Conservation (phyloP, 2,797 vertebrate genomes). For the Oophaga sylvatica region DNA sequence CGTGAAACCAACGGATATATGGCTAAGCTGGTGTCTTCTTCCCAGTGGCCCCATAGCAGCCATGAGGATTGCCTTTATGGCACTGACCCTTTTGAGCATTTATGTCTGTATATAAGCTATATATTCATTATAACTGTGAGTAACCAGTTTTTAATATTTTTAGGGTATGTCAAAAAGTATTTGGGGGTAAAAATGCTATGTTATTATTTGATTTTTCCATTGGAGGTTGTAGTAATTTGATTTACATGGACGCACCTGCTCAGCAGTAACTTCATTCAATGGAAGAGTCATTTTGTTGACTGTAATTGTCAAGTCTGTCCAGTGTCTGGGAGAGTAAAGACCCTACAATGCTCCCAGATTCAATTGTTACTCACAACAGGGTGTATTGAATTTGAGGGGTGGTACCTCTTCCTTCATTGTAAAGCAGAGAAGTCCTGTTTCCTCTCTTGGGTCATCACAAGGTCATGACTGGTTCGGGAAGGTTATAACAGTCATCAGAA, state of each 20-base stretch:
- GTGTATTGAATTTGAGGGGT: conserved; percentile 43
- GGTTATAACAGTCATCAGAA: conserved; percentile 64
- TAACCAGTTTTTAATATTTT: not conserved
- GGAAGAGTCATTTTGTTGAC: not conserved
- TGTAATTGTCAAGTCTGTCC: conserved; percentile 17
- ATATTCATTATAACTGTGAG: not conserved
- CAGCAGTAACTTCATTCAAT: not conserved
- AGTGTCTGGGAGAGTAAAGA: conserved; percentile 50
- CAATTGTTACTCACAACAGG: conserved; percentile 54
- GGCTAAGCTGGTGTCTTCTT: no score
- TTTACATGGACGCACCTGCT: not conserved
- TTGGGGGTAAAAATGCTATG: not conserved
- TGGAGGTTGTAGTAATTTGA: not conserved
- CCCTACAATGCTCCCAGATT: conserved; percentile 31
- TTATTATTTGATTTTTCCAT: not conserved
- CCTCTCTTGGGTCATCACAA: conserved; percentile 69
- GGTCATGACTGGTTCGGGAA: conserved; percentile 68
- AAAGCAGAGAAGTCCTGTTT: conserved; percentile 57
- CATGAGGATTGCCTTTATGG: not conserved
- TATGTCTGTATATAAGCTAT: not conserved
- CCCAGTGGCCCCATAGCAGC: no score
- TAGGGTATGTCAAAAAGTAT: not conserved
- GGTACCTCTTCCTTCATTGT: conserved; percentile 61
- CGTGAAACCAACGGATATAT: no score
- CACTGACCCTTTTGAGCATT: not conserved